Percentiles rank a stretch among this genome's conserved stretches.
Conservation (phyloP, 2,797 vertebrate species). For the Enteromius unitaeniatus region DNA sequence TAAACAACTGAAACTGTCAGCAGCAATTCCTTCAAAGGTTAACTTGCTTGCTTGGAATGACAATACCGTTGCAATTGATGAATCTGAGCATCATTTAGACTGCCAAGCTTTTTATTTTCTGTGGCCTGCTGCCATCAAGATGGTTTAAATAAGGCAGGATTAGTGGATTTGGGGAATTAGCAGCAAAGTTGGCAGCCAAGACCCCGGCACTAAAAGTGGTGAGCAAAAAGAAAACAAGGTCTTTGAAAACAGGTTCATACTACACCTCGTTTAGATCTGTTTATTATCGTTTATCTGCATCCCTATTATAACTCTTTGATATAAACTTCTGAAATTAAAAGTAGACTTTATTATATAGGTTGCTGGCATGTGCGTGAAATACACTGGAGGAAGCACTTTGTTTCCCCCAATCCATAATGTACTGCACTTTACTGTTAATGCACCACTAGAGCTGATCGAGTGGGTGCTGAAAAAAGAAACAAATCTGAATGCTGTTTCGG, state of each 20-base stretch:
- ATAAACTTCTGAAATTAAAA: conserved; percentile 10
- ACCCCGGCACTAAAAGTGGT: conserved; percentile 76
- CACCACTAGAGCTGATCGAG: conserved; percentile 21
- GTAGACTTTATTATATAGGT: conserved; percentile 8
- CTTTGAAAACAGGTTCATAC: conserved; percentile 31
- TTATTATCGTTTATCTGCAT: conserved; percentile 33
- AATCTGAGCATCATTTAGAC: conserved; percentile 68
- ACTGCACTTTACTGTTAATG: conserved; percentile 20
- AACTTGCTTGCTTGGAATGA: conserved; percentile 56
- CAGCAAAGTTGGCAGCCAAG: conserved; percentile 73
- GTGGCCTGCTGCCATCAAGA: conserved; percentile 73
- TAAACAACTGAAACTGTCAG: conserved; percentile 34
- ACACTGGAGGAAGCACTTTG: not conserved
- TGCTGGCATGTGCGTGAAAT: conserved; percentile 5
- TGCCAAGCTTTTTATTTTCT: conserved; percentile 77
- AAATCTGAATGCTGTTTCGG: not conserved
- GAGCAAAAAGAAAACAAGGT: conserved; percentile 68
- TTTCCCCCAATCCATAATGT: not conserved
- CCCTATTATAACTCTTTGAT: conserved; percentile 14
- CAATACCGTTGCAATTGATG: conserved; percentile 56
- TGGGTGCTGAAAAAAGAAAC: conserved; percentile 6
- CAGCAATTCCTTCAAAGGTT: conserved; percentile 57
- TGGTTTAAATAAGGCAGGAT: conserved; percentile 78
- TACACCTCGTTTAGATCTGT: conserved; percentile 38
- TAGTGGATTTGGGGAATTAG: conserved; percentile 81